Evolutionary conservation across 2,797 vertebrate species (phyloP).

Genomic region (Neosilurus mollespiculum): DNA sequence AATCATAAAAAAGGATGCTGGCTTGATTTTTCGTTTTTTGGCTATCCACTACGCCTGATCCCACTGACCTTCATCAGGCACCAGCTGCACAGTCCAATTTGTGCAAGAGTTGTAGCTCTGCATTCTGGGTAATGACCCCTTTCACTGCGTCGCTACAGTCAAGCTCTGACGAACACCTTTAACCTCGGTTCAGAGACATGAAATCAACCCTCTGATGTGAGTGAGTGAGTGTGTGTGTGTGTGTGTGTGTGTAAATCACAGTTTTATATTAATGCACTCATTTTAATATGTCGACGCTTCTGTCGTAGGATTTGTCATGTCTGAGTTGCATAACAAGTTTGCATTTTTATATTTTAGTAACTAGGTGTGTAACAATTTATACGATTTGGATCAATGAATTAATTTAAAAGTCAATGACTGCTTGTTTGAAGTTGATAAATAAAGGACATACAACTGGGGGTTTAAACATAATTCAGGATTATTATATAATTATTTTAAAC

Average conservation of each 20-base stretch:
- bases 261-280: not conserved
- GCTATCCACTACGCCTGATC: not conserved
- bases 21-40: conserved; percentile 2
- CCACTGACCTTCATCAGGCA: conserved; percentile 41
- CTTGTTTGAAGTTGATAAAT: not conserved
- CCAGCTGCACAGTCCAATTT: conserved; percentile 42
- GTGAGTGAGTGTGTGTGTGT: conserved; percentile 1
- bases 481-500: no score
- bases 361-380: not conserved
- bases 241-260: not conserved
- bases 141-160: not conserved
- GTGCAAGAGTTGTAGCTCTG: not conserved
- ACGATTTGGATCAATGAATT: not conserved
- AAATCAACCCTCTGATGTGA: not conserved
- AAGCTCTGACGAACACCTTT: conserved; percentile 21
- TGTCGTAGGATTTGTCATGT: not conserved
- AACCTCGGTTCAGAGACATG: conserved; percentile 10
- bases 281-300: not conserved
- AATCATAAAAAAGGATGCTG: not conserved
- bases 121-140: conserved; percentile 33
- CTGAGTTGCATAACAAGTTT: not conserved
- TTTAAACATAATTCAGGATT: not conserved
- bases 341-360: not conserved
- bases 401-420: not conserved
- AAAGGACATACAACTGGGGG: not conserved